Conservation (phyloP, 1,140 invertebrate species). For the Sycophaga agraensis region DNA sequence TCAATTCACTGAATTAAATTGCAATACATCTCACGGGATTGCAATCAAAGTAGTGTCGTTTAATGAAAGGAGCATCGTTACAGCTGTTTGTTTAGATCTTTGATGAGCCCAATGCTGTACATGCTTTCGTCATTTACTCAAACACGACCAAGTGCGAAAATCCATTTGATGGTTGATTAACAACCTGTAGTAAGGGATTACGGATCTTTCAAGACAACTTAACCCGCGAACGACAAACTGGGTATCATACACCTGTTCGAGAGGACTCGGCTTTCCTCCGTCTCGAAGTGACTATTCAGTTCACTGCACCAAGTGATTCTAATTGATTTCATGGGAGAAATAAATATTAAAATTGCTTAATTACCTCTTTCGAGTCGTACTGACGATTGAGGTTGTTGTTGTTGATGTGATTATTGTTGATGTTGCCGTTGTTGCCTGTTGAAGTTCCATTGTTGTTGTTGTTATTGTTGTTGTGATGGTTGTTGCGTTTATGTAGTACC, state of each 20-base stretch:
- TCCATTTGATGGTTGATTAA: slow-evolving; percentile 24
- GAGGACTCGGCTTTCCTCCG: too few relatives aligned
- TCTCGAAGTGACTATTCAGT: too few relatives aligned
- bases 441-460: slow-evolving; percentile 48
- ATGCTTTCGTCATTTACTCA: slow-evolving; percentile 15
- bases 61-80: too few relatives aligned
- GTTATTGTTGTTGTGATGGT: slow-evolving; percentile 46
- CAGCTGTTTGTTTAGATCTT: slow-evolving; percentile 1
- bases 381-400: slow-evolving; percentile 43
- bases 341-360: slow-evolving; percentile 31
- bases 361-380: slow-evolving; percentile 44
- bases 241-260: too few relatives aligned
- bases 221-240: too few relatives aligned
- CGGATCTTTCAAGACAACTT: too few relatives aligned
- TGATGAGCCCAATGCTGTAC: not conserved
- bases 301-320: not conserved
- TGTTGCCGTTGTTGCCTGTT: slow-evolving; percentile 44
- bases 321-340: slow-evolving; percentile 11
- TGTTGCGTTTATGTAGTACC: slow-evolving; percentile 52
- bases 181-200: too few relatives aligned
- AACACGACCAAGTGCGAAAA: slow-evolving; percentile 7
- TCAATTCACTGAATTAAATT: too few relatives aligned
- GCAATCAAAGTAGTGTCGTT: too few relatives aligned
- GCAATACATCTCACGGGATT: too few relatives aligned
- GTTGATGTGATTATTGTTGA: slow-evolving; percentile 43